These are phyloP conservation scores for Cacatua alba DNA, from an alignment of 2,113 vertebrate genomes.

Conservation along the genomic window DNA sequence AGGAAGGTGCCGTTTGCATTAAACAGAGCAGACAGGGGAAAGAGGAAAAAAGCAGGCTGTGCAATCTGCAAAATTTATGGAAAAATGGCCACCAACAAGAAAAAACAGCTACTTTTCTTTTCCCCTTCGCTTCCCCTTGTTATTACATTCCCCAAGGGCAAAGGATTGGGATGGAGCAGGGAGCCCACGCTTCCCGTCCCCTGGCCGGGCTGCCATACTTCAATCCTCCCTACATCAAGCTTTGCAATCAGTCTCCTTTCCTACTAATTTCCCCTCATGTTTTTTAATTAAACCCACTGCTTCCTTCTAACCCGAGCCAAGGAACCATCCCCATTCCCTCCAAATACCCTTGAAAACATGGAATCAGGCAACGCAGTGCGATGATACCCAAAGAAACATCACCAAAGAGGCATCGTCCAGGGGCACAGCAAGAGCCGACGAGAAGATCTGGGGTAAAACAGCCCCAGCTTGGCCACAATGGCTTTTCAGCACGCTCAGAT, in stretches of 20 bases:
- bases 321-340: slow-evolving; percentile 73
- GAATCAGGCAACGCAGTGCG: slow-evolving; percentile 46
- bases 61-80: slow-evolving; percentile 72
- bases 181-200: not conserved
- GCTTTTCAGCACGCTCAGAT: not conserved
- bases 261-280: slow-evolving; percentile 75
- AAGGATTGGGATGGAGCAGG: not conserved
- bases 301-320: slow-evolving; percentile 76
- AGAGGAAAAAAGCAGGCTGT: not conserved
- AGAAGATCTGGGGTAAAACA: not conserved
- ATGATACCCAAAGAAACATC: not conserved
- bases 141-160: slow-evolving; percentile 8
- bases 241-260: slow-evolving; percentile 60
- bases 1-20: slow-evolving; percentile 59
- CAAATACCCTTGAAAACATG: slow-evolving; percentile 76
- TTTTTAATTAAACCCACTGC: slow-evolving; percentile 76
- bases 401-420: not conserved
- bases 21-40: slow-evolving; percentile 51
- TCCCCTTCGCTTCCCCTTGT: not conserved
- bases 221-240: not conserved
- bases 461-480: not conserved
- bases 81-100: slow-evolving; percentile 70
- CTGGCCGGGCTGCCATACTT: not conserved
- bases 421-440: not conserved
- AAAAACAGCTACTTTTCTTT: not conserved